Evolutionary conservation across 2,888 invertebrate genomes (phyloP), one percentile per base, ranked within the genome.

Genomic region (Philhelius pedissequus): DNA sequence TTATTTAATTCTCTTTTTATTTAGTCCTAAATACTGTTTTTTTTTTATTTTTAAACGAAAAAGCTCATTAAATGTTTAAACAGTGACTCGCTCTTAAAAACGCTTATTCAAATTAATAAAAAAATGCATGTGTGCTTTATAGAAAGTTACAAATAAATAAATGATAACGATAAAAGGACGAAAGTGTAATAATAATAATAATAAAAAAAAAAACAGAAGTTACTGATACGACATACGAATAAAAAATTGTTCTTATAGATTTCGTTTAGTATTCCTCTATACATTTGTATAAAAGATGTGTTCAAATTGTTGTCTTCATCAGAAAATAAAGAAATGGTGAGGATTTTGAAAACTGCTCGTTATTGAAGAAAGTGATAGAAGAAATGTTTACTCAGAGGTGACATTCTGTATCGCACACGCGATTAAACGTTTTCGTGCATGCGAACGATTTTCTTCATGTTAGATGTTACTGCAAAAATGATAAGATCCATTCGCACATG

Each of bases 31-130:
- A 54, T 56, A 11, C 43, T 45, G 54, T 76, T 68, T 70, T 50
- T 45, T 60, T 76, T 68, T 70, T 15, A 15, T 40, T 15, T 56
- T 32, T 45, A 43, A 45, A 32, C 27, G 48, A 32, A 73, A 78
- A 73, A 58, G 50, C 50, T 69, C 56, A 58, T 69, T 58, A 56
- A 75, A 68, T 79, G 15, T 68, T 60, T 8, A 52, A 71, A 52
- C 76, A 79, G 83, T 83, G 83, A 83, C 83, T 83, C 83, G 83
- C 83, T 83, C 83, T 83, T 15, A 62, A 56, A 48, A 35, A 56
- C 62, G 83, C 83, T 83, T 73, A 71, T 56, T 54, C 70, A 45
- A 82, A 66, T 50, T 54, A 30, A 66, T 62, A 62, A 62, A n/a
- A 71, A 40, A 45, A 52, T 58, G 62, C 68, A 74, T 78, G 78